Evolutionary conservation across 2,888 invertebrate genomes (phyloP).

Genomic region (Candidula unifasciata): DNA sequence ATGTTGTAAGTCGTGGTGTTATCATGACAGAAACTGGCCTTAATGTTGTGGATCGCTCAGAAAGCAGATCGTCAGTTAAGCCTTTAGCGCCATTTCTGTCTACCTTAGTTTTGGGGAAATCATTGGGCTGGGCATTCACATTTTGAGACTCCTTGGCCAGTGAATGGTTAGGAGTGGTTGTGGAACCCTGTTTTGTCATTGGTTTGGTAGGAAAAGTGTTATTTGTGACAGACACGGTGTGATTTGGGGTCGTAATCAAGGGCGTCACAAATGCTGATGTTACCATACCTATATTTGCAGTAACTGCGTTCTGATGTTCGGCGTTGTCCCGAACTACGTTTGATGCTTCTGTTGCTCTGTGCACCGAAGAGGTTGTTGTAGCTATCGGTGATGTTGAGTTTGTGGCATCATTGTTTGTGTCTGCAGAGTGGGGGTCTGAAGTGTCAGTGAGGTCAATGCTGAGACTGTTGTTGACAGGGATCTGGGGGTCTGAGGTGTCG

Average conservation of each 20-base stretch:
- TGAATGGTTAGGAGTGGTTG: neutral
- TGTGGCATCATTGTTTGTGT: neutral
- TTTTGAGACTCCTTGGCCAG: neutral
- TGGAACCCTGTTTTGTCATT: neutral
- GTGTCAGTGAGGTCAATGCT: neutral
- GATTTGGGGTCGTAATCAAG: neutral
- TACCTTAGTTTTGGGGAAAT: neutral
- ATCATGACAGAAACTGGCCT: neutral
- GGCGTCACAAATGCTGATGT: neutral
- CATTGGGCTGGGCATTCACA: neutral
- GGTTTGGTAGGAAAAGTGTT: neutral
- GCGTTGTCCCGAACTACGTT: neutral
- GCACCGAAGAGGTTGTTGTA: neutral
- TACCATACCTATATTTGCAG: neutral
- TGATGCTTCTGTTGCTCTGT: neutral
- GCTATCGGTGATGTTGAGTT: neutral
- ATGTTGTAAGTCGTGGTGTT: neutral
- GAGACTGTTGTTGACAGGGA: neutral
- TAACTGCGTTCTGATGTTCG: neutral
- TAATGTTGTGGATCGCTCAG: neutral
- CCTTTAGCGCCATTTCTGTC: no score
- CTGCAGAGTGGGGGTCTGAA: neutral
- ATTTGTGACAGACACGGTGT: neutral
- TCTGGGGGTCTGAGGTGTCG: neutral
- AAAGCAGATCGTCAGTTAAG: neutral